Evolutionary conservation across 2,113 vertebrate genomes (phyloP).

Genomic region (Phalacrocorax aristotelis): DNA sequence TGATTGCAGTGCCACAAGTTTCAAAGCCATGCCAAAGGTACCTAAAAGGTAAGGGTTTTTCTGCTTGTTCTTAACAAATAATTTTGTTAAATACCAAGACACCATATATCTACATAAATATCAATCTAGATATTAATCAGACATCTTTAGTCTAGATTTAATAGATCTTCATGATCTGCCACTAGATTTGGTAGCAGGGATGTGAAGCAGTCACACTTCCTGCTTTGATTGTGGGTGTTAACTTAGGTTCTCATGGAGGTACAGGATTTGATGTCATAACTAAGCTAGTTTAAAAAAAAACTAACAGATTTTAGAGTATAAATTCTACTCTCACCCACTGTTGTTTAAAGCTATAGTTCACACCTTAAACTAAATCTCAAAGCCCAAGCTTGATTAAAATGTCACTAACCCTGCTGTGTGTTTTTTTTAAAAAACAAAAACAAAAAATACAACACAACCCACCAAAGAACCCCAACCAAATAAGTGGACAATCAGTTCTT

Average conservation of each 20-base stretch:
- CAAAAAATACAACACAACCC: not conserved
- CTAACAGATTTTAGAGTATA: not conserved
- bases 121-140: not conserved
- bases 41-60: slow-evolving; percentile 1
- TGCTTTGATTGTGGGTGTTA: not conserved
- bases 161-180: not conserved
- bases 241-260: not conserved
- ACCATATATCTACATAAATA: not conserved
- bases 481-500: not conserved
- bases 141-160: not conserved
- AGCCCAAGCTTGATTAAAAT: not conserved
- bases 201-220: not conserved
- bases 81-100: not conserved
- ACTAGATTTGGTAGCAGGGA: not conserved
- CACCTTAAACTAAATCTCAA: not conserved
- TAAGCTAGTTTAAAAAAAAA: not conserved
- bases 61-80: not conserved
- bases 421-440: not conserved
- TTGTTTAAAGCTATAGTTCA: not conserved
- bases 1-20: not conserved
- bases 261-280: not conserved
- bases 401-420: not conserved
- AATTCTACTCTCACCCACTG: not conserved
- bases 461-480: not conserved
- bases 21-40: not conserved